A percentile compares a stretch with the other conserved stretches of the same genome.
Evolutionary conservation across 2,113 vertebrate genomes (phyloP).

Genomic region (Deroptyus accipitrinus): DNA sequence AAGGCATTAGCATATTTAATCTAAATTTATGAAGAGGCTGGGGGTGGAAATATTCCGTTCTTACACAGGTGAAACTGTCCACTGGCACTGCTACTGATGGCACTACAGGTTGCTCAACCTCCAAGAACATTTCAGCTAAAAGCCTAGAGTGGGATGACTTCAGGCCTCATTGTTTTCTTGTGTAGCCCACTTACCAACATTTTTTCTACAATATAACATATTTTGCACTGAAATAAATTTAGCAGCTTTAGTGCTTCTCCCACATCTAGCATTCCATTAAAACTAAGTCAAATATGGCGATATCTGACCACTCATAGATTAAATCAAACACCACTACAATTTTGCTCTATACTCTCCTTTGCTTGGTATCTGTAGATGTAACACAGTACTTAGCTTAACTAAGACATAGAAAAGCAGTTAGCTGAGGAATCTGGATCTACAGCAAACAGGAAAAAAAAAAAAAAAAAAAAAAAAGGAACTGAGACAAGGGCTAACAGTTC

Average conservation of each 20-base stretch:
- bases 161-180: not conserved
- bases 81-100: not conserved
- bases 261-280: not conserved
- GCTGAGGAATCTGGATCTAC: not conserved
- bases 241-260: not conserved
- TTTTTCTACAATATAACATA: not conserved
- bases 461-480: not conserved
- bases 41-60: not conserved
- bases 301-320: not conserved
- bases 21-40: not conserved
- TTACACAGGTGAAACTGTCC: not conserved
- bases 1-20: not conserved
- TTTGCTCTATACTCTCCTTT: not conserved
- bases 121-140: not conserved
- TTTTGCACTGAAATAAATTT: not conserved
- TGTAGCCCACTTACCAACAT: not conserved
- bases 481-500: not conserved
- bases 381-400: not conserved
- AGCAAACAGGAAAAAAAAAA: not conserved
- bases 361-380: not conserved
- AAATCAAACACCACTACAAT: not conserved
- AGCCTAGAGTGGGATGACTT: not conserved
- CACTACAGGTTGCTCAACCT: not conserved
- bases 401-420: not conserved
- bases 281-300: not conserved